Percentiles rank a stretch among this genome's conserved stretches.
Evolutionary conservation across 1,140 invertebrate genomes (phyloP).

Genomic region (Dendrolimus punctatus): DNA sequence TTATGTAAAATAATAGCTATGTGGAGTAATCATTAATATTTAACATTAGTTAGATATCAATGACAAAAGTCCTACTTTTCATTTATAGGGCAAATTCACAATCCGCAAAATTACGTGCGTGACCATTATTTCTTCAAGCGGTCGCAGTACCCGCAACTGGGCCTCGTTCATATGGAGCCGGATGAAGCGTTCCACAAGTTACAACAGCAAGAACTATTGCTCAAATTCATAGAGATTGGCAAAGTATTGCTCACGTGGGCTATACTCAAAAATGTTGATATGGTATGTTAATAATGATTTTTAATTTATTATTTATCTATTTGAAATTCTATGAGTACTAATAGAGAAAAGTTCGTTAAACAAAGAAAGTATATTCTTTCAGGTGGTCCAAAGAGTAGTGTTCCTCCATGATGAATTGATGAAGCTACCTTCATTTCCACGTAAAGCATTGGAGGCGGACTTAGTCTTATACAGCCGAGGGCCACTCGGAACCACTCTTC

Average conservation of each 20-base stretch:
- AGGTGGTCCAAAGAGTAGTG: conserved; percentile 95
- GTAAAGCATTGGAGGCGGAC: conserved; percentile 97
- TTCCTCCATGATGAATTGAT: conserved; percentile 99
- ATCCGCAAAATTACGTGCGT: conserved; percentile 93
- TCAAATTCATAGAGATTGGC: conserved; percentile 98
- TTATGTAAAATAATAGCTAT: conserved; percentile 17
- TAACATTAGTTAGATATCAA: too few relatives aligned
- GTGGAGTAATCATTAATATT: too few relatives aligned
- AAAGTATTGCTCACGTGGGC: conserved; percentile 94
- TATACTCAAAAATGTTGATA: conserved; percentile 91
- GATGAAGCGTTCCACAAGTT: conserved; percentile 92
- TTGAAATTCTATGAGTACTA: neutral
- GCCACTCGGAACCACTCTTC: conserved; percentile 91
- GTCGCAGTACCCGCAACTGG: conserved; percentile 97
- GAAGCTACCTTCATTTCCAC: conserved; percentile 98
- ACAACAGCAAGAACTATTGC: conserved; percentile 92
- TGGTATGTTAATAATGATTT: conserved; percentile 70
- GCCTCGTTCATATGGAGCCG: conserved; percentile 94
- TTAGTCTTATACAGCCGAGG: conserved; percentile 94
- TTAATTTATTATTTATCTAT: neutral
- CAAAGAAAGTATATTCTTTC: conserved; percentile 15
- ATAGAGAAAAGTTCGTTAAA: neutral
- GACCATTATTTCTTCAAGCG: conserved; percentile 99
- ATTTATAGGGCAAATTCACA: conserved; percentile 91
- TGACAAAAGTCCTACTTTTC: neutral